Evolutionary conservation across 1,140 invertebrate genomes (phyloP), one percentile per base, ranked within the genome.

Genomic region (Drosophila hydei): DNA sequence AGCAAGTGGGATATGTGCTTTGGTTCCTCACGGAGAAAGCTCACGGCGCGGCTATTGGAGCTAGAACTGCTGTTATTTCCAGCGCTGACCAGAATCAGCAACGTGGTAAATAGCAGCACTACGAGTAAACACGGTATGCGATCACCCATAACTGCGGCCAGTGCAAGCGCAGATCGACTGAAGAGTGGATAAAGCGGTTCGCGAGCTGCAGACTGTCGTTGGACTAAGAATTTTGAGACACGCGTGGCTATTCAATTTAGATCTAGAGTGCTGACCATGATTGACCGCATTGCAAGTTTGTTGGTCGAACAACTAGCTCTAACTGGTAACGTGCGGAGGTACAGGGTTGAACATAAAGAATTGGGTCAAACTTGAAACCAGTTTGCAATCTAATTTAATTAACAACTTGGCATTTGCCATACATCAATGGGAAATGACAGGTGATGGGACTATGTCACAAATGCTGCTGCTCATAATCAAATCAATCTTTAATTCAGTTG

Each of bases 361-460:
- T 56, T 19, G 62, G 81, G 73, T 77, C 69, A 59, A 9, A 3
- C 27, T 8, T 8, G 9, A 18, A 67, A 51, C 61, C 76, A 65
- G 60, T 67, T 76, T 68, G 48, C 50, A 47, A 18, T 65, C 73
- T 87, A 87, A 85, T 85, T 85, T 25, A 85, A 85, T 85, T 85
- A 87, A 64, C 80, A 87, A 27, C 69, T 76, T 68, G 51, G 27
- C 51, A 36, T 33, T 33, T 19, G 27, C 18, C 42, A 27, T 23
- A 54, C 38, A n/a, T 21, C 18, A 48, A 72, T 43, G 40, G 19
- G 19, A 62, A 62, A 67, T 27, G 27, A 14, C 18, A 14, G 75
- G 36, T 4, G 36, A 4, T 8, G 27, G 7, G 27, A 33, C 30
- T 9, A 33, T 11, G 30, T 11, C 30, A 1, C 30, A 33, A 33